Conservation (phyloP, 1,140 invertebrate species). For the Hyposmocoma kahamanoa region DNA sequence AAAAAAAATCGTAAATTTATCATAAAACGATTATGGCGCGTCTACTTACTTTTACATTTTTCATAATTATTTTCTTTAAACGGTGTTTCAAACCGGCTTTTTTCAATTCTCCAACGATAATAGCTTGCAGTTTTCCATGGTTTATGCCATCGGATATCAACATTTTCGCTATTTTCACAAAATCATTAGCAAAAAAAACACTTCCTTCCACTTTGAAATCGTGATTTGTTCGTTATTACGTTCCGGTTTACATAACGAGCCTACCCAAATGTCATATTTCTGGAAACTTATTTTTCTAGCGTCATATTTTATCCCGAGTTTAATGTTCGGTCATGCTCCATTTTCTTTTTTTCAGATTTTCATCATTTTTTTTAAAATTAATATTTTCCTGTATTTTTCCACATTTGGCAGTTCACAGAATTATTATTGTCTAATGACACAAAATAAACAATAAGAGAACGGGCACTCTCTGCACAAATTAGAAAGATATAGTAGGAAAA, state of each 20-base stretch:
- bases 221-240: constrained; percentile 22
- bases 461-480: too few species aligned
- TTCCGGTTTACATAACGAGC: constrained; percentile 20
- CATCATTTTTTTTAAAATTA: too few species aligned
- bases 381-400: too few species aligned
- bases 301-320: too few species aligned
- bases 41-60: constrained; percentile 70
- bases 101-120: constrained; percentile 76
- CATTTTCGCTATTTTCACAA: constrained; percentile 69
- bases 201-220: constrained; percentile 16
- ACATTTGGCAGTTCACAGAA: too few species aligned
- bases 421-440: too few species aligned
- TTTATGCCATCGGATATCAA: constrained; percentile 79
- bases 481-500: too few species aligned
- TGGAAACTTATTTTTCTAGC: too few species aligned
- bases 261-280: too few species aligned
- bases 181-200: constrained; percentile 3
- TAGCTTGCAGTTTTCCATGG: constrained; percentile 77
- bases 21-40: constrained; percentile 6
- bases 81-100: constrained; percentile 78
- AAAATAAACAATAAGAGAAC: too few species aligned
- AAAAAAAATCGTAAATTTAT: constrained; percentile 9
- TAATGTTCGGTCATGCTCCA: too few species aligned
- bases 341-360: too few species aligned
- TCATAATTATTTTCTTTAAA: constrained; percentile 75